A percentile compares a stretch with the other conserved stretches of the same genome.
phyloP scores from a whole-genome alignment of 2,113 vertebrate species.

The Gopherus flavomarginatus region DNA sequence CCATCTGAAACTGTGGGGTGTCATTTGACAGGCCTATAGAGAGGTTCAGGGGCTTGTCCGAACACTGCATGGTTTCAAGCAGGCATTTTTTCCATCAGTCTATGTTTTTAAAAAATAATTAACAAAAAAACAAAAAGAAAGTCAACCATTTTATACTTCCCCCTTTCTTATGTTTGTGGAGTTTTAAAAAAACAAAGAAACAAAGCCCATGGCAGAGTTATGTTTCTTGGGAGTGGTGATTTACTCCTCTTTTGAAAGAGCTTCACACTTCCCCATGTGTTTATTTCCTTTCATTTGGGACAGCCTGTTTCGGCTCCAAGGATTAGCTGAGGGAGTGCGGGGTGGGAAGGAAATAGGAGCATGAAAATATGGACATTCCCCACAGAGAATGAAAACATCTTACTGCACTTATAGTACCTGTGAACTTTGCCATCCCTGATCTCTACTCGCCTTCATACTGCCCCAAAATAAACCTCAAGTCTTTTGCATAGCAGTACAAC shows the following conservation, averaged over 20 bases:
- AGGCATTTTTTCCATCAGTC: neutral
- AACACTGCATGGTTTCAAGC: neutral
- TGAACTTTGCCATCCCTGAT: neutral
- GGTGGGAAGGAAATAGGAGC: neutral
- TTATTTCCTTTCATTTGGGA: neutral
- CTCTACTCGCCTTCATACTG: neutral
- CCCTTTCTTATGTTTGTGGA: neutral
- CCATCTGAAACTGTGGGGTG: neutral
- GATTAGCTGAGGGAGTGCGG: neutral
- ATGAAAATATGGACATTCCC: neutral
- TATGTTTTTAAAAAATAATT: neutral
- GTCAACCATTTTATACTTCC: neutral
- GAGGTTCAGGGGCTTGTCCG: neutral
- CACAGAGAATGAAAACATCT: neutral
- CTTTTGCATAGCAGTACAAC: neutral
- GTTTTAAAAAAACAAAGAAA: neutral
- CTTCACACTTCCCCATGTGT: neutral
- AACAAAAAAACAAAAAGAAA: neutral
- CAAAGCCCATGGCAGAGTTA: neutral
- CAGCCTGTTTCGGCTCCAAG: neutral
- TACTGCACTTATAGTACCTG: neutral
- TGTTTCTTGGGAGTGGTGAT: neutral
- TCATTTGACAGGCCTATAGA: neutral
- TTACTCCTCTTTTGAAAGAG: neutral
- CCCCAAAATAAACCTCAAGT: neutral